A percentile compares a stretch with the other conserved stretches of the same genome.
Evolutionary conservation across 35 echinoderm and acorn worm species (phyloP).

Genomic region (Eucidaris tribuloides): DNA sequence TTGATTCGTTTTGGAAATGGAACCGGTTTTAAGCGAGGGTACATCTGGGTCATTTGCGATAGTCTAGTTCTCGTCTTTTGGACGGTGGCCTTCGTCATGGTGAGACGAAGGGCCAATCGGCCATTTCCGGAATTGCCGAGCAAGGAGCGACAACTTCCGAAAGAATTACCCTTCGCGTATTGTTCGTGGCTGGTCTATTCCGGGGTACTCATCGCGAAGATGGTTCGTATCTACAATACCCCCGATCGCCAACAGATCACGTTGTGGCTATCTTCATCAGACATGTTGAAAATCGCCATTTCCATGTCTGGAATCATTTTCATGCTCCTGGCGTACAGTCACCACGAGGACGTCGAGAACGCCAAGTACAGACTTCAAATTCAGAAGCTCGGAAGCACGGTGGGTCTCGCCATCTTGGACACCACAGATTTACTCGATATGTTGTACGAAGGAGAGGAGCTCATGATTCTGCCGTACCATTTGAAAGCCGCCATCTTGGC

Average conservation of each 20-base stretch:
- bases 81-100: constrained; percentile 57
- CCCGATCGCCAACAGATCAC: constrained; percentile 28
- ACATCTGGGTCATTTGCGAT: constrained; percentile 72
- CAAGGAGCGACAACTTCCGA: constrained; percentile 31
- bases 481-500: constrained; percentile 47
- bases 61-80: constrained; percentile 49
- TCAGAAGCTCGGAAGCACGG: constrained; percentile 57
- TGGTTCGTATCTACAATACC: constrained; percentile 56
- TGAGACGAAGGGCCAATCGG: constrained; percentile 12
- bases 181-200: constrained; percentile 79
- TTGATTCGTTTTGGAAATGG: constrained; percentile 70
- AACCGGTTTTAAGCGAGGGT: constrained; percentile 50
- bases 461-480: constrained; percentile 5
- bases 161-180: constrained; percentile 72
- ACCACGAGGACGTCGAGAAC: constrained; percentile 71
- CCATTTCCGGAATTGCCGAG: constrained; percentile 45
- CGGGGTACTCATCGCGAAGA: constrained; percentile 63
- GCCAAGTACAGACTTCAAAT: constrained; percentile 64
- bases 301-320: constrained; percentile 67
- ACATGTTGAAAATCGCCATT: constrained; percentile 74
- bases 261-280: constrained; percentile 43
- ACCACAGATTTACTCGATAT: constrained; percentile 75
- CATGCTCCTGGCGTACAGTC: constrained; percentile 68
- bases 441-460: constrained; percentile 19
- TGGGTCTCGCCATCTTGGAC: constrained; percentile 70